phyloP scores from a whole-genome alignment of 1,140 invertebrate genomes.

The Leguminivora glycinivorella region DNA sequence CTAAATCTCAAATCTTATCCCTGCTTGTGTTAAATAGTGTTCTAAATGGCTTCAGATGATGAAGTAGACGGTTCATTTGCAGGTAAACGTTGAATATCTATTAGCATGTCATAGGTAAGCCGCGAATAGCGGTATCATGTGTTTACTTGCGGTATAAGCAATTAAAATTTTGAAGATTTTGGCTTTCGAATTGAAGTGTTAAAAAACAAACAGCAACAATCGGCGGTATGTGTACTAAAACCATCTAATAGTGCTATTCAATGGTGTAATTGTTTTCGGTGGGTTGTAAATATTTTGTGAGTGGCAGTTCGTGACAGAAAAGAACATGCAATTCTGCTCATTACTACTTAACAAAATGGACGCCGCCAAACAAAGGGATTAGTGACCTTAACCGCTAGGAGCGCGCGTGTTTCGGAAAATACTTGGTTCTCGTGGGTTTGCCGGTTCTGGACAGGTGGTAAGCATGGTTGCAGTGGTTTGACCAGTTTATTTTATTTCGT shows the following conservation, averaged over 20 bases:
- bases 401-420: slow-evolving; percentile 53
- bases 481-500: slow-evolving; percentile 65
- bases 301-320: slow-evolving; percentile 77
- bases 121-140: slow-evolving; percentile 80
- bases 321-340: slow-evolving; percentile 79
- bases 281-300: slow-evolving; percentile 76
- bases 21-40: slow-evolving; percentile 64
- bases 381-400: slow-evolving; percentile 73
- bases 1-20: slow-evolving; percentile 61
- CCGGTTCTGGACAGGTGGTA: slow-evolving; percentile 44
- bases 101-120: slow-evolving; percentile 79
- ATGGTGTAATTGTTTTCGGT: slow-evolving; percentile 62
- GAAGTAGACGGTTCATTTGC: slow-evolving; percentile 88
- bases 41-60: slow-evolving; percentile 87
- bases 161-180: slow-evolving; percentile 76
- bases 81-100: slow-evolving; percentile 82
- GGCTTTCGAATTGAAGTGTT: slow-evolving; percentile 46
- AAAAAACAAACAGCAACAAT: slow-evolving; percentile 32
- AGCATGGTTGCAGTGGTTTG: slow-evolving; percentile 57
- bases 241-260: slow-evolving; percentile 34
- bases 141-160: slow-evolving; percentile 79
- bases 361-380: slow-evolving; percentile 85
- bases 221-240: slow-evolving; percentile 37
- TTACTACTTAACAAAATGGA: slow-evolving; percentile 85
- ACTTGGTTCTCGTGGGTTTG: slow-evolving; percentile 40